Evolutionary conservation across 2,113 vertebrate genomes (phyloP).

Genomic region (Stegastes partitus): DNA sequence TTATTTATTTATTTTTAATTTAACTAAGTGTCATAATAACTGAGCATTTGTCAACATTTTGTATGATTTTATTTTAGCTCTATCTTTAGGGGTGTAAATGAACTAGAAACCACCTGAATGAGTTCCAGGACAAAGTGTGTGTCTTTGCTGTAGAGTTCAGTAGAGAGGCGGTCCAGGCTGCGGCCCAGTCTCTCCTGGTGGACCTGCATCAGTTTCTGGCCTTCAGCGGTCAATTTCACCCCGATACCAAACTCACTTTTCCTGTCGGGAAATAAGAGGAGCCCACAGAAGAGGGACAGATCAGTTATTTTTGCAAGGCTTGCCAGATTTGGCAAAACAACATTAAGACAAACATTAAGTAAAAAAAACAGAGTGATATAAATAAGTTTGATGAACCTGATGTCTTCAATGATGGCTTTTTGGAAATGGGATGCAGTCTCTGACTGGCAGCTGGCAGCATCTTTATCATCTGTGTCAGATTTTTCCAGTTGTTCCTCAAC

Average conservation of each 20-base stretch:
- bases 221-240: conserved; percentile 80
- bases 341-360: no score
- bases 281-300: not conserved
- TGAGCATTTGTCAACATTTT: no score
- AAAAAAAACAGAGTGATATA: not conserved
- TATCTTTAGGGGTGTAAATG: not conserved
- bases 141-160: conserved; percentile 89
- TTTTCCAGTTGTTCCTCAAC: conserved; percentile 21
- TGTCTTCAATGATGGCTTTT: conserved; percentile 81
- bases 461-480: conserved; percentile 22
- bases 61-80: not conserved
- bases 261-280: conserved; percentile 56
- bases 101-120: conserved; percentile 79
- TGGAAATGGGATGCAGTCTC: conserved; percentile 37
- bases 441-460: conserved; percentile 12
- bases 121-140: conserved; percentile 88
- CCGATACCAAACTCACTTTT: conserved; percentile 87
- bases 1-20: no score
- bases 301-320: not conserved
- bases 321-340: not conserved
- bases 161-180: conserved; percentile 86
- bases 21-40: no score
- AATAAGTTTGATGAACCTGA: conserved; percentile 75
- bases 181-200: conserved; percentile 84
- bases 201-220: conserved; percentile 82